phyloP scores from a whole-genome alignment of 2,888 invertebrate genomes.

The Ferdinandea cuprea region DNA sequence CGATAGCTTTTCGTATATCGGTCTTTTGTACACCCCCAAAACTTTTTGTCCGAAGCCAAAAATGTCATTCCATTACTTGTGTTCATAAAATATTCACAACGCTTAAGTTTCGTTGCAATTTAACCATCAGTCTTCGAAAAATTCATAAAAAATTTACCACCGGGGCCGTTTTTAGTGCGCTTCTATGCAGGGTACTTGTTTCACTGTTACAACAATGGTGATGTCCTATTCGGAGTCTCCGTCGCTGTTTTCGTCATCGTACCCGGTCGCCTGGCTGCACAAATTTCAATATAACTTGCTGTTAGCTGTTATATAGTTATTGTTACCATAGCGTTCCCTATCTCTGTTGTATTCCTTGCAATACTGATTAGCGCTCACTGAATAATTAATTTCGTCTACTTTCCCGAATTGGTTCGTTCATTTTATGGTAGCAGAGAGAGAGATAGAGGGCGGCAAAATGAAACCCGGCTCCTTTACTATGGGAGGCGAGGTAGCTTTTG shows the following conservation, averaged over 20 bases:
- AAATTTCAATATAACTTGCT: constrained; percentile 38
- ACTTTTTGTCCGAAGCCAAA: constrained; percentile 51
- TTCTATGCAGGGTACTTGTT: constrained; percentile 13
- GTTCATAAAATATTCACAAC: constrained; percentile 60
- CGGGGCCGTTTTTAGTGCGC: constrained; percentile 47
- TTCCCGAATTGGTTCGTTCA: constrained; percentile 35
- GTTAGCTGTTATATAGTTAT: neutral
- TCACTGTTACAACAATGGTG: constrained; percentile 39
- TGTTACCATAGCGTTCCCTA: constrained; percentile 26
- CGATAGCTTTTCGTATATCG: too few species aligned
- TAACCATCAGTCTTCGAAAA: constrained; percentile 65
- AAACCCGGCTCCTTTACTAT: too few species aligned
- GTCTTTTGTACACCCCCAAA: too few species aligned
- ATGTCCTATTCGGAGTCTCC: constrained; percentile 36
- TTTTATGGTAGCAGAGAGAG: neutral
- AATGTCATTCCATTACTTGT: constrained; percentile 61
- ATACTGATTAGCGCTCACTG: constrained; percentile 53
- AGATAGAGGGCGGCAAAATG: neutral
- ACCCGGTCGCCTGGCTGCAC: constrained; percentile 32
- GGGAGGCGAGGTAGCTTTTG: constrained; percentile 11
- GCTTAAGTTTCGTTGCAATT: constrained; percentile 65
- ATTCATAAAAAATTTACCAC: constrained; percentile 66
- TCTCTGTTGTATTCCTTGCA: constrained; percentile 26
- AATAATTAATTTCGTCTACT: constrained; percentile 57
- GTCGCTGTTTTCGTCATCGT: constrained; percentile 20